Percentiles rank a stretch among this genome's conserved stretches.
Conservation (phyloP, 2,113 vertebrate species). For the Seriola quinqueradiata region DNA sequence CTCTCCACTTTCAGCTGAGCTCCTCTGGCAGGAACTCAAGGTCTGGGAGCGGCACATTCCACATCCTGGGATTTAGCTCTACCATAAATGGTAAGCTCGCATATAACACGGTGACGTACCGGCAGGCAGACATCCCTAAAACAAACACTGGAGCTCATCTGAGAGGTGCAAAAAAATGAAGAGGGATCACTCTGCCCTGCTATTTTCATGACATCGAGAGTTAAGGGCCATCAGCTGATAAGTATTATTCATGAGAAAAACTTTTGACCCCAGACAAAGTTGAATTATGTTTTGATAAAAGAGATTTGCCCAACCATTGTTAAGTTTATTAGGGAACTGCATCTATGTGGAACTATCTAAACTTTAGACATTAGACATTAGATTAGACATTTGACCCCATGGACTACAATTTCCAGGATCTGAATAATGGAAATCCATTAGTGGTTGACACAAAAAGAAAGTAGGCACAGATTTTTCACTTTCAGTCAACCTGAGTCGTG, state of each 20-base stretch:
- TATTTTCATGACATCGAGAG: not conserved
- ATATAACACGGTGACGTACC: constrained; percentile 79
- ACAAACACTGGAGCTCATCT: constrained; percentile 67
- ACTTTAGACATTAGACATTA: not conserved
- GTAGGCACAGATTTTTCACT: too few relatives aligned
- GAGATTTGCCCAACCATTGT: not conserved
- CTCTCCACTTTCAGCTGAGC: constrained; percentile 54
- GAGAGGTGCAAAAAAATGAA: constrained; percentile 8
- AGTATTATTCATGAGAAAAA: not conserved
- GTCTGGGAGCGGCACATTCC: constrained; percentile 86
- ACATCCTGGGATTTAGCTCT: constrained; percentile 85
- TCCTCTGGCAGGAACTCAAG: constrained; percentile 76
- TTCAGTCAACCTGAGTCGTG: not conserved
- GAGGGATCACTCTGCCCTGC: constrained; percentile 55
- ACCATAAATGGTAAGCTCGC: constrained; percentile 88
- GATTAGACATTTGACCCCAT: too few relatives aligned
- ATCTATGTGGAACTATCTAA: not conserved
- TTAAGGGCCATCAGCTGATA: not conserved
- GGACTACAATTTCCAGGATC: not conserved
- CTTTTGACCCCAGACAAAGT: not conserved
- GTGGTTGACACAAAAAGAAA: not conserved
- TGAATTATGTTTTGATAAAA: not conserved
- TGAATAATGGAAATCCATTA: not conserved
- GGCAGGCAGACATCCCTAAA: constrained; percentile 69
- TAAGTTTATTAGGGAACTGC: not conserved